phyloP scores from a whole-genome alignment of 2,797 vertebrate genomes.

The Helarctos malayanus region DNA sequence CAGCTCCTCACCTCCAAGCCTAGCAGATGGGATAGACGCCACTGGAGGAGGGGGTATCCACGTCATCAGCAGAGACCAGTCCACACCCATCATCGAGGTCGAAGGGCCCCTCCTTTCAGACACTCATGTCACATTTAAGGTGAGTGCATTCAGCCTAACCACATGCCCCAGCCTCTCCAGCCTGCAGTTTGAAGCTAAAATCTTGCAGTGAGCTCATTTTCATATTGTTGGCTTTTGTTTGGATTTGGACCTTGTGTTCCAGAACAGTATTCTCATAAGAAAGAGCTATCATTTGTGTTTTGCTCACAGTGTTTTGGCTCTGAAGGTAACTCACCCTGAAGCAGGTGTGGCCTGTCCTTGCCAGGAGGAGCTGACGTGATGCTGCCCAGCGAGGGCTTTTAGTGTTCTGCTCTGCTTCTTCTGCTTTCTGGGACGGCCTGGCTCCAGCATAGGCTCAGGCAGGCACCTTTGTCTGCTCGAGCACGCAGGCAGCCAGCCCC shows the following conservation, averaged over 20 bases:
- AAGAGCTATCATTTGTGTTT: background rate
- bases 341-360: background rate
- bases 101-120: slow-evolving; percentile 98
- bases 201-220: background rate
- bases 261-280: background rate
- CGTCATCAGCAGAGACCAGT: slow-evolving; percentile 97
- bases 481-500: background rate
- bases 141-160: slow-evolving; percentile 77
- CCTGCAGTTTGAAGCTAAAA: background rate
- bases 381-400: background rate
- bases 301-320: background rate
- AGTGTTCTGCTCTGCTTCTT: background rate
- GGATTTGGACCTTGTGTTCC: background rate
- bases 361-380: background rate
- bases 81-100: slow-evolving; percentile 98
- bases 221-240: background rate
- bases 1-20: slow-evolving; percentile 89
- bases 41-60: slow-evolving; percentile 95
- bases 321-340: background rate
- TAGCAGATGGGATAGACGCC: slow-evolving; percentile 92
- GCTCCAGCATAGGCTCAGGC: background rate
- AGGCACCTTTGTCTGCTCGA: background rate
- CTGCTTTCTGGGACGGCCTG: background rate
- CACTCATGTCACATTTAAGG: slow-evolving; percentile 98
- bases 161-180: background rate